Conservation (phyloP, 1,140 invertebrate species). For the Drosophila malerkotliana region DNA sequence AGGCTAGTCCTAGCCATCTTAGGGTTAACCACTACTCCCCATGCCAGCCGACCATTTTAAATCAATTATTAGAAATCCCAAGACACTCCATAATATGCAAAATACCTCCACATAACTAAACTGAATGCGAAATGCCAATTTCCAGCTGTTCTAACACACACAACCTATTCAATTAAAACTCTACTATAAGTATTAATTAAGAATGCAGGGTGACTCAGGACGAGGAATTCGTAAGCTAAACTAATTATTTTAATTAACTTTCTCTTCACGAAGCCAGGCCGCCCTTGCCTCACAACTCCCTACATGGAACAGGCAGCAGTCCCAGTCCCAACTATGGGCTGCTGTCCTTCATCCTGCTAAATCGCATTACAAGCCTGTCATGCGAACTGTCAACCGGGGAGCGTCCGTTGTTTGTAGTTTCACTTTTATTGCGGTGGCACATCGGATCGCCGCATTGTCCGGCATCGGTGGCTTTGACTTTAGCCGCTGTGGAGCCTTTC, state of each 20-base stretch:
- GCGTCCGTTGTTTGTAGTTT: constrained; percentile 83
- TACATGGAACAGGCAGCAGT: constrained; percentile 23
- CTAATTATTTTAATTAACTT: constrained; percentile 84
- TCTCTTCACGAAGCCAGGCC: constrained; percentile 57
- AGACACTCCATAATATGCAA: constrained; percentile 66
- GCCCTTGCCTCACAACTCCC: neutral
- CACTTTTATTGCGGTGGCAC: constrained; percentile 67
- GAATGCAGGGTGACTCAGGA: constrained; percentile 48
- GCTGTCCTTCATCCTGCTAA: constrained; percentile 83
- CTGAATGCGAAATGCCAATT: too few relatives aligned
- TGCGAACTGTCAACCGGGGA: constrained; percentile 83
- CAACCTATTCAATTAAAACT: constrained; percentile 77
- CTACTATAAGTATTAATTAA: constrained; percentile 73
- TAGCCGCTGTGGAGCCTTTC: constrained; percentile 28
- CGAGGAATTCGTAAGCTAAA: constrained; percentile 71
- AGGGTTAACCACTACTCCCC: too few relatives aligned
- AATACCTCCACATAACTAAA: constrained; percentile 24
- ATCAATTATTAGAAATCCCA: constrained; percentile 9
- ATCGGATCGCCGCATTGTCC: constrained; percentile 43
- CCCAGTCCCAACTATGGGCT: constrained; percentile 29
- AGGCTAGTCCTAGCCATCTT: too few relatives aligned
- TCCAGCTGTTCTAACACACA: constrained; percentile 8
- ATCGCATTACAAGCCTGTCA: constrained; percentile 84
- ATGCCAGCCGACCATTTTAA: too few relatives aligned
- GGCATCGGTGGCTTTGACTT: constrained; percentile 62